Evolutionary conservation across 2,888 invertebrate species (phyloP).

Genomic region (Leucoptera coffeella): DNA sequence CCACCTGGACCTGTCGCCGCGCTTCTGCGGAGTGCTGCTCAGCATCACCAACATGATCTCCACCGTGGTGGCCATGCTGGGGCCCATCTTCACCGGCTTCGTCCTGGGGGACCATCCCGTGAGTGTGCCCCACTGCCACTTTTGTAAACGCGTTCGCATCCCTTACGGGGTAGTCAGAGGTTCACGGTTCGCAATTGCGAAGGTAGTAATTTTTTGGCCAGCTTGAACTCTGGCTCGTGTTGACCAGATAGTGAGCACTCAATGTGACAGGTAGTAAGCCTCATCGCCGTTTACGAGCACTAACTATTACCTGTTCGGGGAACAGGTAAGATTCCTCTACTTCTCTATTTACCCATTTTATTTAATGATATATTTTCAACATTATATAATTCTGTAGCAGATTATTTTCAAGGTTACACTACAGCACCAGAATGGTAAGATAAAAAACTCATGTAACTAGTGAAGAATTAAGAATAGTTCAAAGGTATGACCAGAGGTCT

Average conservation of each 20-base stretch:
- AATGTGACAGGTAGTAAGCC: too few species aligned
- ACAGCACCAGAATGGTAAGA: neutral
- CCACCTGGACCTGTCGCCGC: slow-evolving; percentile 67
- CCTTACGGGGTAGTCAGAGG: too few species aligned
- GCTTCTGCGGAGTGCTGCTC: slow-evolving; percentile 65
- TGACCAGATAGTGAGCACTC: too few species aligned
- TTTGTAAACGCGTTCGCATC: neutral
- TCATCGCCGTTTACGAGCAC: too few species aligned
- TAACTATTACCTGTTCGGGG: too few species aligned
- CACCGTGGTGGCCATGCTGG: slow-evolving; percentile 60
- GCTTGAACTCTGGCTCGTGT: neutral
- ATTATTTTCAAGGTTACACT: neutral
- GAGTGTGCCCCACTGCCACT: neutral
- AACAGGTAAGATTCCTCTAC: too few species aligned
- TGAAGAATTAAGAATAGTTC: too few species aligned
- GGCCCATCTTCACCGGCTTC: slow-evolving; percentile 56
- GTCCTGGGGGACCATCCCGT: slow-evolving; percentile 46
- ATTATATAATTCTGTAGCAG: neutral
- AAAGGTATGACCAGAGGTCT: too few species aligned
- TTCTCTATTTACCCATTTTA: neutral
- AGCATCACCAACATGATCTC: slow-evolving; percentile 65
- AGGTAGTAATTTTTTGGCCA: neutral
- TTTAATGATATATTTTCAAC: too few species aligned
- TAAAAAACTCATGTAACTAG: too few species aligned
- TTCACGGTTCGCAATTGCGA: too few species aligned